Evolutionary conservation across 2,888 invertebrate species (phyloP).

Genomic region (Actias luna): DNA sequence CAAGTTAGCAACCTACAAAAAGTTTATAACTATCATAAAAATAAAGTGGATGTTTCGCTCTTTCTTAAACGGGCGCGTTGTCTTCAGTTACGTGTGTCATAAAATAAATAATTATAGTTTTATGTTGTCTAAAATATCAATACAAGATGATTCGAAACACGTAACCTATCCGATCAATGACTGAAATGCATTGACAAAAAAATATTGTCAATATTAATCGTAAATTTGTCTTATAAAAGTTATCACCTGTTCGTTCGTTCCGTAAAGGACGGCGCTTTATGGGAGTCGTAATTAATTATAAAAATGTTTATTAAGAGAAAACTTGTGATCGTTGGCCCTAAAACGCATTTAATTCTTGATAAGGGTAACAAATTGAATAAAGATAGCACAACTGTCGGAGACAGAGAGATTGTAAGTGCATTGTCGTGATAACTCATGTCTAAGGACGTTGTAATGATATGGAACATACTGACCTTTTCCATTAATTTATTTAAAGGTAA

Average conservation of each 20-base stretch:
- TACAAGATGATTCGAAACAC: constrained; percentile 34
- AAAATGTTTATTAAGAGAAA: constrained; percentile 50
- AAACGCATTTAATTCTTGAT: constrained; percentile 81
- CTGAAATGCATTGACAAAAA: constrained; percentile 56
- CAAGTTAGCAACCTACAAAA: constrained; percentile 8
- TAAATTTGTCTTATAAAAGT: constrained; percentile 69
- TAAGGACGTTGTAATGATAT: constrained; percentile 40
- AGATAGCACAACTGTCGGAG: constrained; percentile 73
- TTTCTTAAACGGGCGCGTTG: not conserved
- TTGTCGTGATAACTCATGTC: constrained; percentile 74
- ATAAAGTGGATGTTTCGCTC: constrained; percentile 11
- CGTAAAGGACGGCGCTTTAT: constrained; percentile 29
- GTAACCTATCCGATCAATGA: constrained; percentile 37
- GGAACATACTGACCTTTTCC: constrained; percentile 36
- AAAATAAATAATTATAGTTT: constrained; percentile 21
- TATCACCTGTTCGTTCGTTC: constrained; percentile 15
- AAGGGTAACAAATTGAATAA: constrained; percentile 82
- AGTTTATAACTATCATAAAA: constrained; percentile 13
- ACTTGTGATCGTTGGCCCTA: constrained; percentile 64
- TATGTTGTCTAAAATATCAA: constrained; percentile 25
- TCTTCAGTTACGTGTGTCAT: constrained; percentile 12
- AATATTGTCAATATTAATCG: constrained; percentile 52
- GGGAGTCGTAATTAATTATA: constrained; percentile 67
- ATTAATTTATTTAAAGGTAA: not conserved
- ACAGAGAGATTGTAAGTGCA: constrained; percentile 81